Evolutionary conservation across 2,797 vertebrate species (phyloP), one percentile per base, ranked within the genome.

Genomic region (Fratercula arctica): DNA sequence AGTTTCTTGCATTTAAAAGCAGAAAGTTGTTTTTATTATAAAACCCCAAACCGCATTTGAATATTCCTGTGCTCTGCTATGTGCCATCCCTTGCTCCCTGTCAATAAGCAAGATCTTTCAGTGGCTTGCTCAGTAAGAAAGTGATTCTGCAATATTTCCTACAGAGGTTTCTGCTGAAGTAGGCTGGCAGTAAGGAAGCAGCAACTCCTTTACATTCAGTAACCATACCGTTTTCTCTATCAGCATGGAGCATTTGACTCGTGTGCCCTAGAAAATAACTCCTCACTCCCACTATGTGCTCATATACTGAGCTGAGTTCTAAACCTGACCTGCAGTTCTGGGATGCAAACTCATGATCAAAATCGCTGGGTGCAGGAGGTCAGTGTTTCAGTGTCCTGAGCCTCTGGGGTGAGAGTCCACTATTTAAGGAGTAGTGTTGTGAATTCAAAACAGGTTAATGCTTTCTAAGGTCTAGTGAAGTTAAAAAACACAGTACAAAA

Each of bases 211-310:
- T 93, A 74, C 50, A 80, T 93, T 97, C 84, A 81, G 85, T 87
- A 95, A 94, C 80, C 53, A 91, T 86, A 67, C 87, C 41, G 53
- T 96, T 96, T 93, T 95, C 89, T 97, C 80, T 82, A 86, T 96
- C 87, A 86, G 48, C 75, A 75, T 68, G 57, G 91, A 97, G 50
- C 64, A 88, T 90, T 87, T 96, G 93, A 94, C 77, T 88, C 70
- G n/a, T 92, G 77, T 96, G 95, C 90, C 97, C 91, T 95, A 69
- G 96, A 88, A 93, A 92, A 87, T 93, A 91, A 70, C 94, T 93
- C 48, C 29, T 93, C n/a, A 59, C 78, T 93, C 84, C 50, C 26
- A 63, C 12, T 83, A 37, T 63, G 84, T 89, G 88, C 80, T 92
- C 48, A 41, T 81, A 63, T 60, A 60, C 59, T 81, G 83, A 93